Percentiles rank a stretch among this genome's conserved stretches.
Conservation (phyloP, 2,888 invertebrate genomes). For the Eupeodes luniger region DNA sequence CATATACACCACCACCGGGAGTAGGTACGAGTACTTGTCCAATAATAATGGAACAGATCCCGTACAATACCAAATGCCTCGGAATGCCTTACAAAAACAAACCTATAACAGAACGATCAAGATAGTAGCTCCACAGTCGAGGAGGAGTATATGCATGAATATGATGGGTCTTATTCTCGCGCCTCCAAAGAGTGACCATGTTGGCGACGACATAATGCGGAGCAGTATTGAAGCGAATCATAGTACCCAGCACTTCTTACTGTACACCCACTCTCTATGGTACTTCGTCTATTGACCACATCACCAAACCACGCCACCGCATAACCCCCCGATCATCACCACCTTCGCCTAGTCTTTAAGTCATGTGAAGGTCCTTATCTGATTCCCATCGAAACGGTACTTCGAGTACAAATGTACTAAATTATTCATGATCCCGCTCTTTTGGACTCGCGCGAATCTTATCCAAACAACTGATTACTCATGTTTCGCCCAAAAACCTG, state of each 20-base stretch:
- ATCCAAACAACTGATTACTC: constrained; percentile 74
- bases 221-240: constrained; percentile 72
- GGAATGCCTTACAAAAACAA: constrained; percentile 56
- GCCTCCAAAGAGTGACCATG: constrained; percentile 66
- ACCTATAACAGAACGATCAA: constrained; percentile 48
- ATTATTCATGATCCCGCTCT: constrained; percentile 72
- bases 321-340: neutral
- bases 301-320: neutral
- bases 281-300: constrained; percentile 45
- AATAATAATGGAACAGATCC: constrained; percentile 59
- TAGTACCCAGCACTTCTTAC: constrained; percentile 35
- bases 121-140: constrained; percentile 49
- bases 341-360: neutral
- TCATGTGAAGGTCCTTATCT: constrained; percentile 70
- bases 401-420: constrained; percentile 76
- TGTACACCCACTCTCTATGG: constrained; percentile 67
- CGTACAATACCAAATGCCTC: constrained; percentile 50
- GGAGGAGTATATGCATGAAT: neutral
- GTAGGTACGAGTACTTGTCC: constrained; percentile 25
- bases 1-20: neutral
- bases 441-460: constrained; percentile 54
- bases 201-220: constrained; percentile 75
- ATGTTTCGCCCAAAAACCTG: constrained; percentile 66
- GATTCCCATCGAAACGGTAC: constrained; percentile 74
- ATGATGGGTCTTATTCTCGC: constrained; percentile 55